Base-by-base conservation (phyloP, 2,113 vertebrate species). In the Ciconia stormi region DNA sequence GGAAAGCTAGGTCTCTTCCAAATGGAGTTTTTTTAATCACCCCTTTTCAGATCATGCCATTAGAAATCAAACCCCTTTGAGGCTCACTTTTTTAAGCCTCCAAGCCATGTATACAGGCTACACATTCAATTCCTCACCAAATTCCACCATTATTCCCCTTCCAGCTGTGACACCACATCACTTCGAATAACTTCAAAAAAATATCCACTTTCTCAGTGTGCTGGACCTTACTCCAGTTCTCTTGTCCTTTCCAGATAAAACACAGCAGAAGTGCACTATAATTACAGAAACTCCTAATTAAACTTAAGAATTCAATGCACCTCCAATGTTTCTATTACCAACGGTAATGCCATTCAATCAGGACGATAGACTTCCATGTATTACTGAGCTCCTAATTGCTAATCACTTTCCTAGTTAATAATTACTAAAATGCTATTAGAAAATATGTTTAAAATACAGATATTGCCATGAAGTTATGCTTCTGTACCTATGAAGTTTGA, bases 281-380 rank as follows among this genome's bases (percentile, higher is more conserved):
- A 98, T 97, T 92, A 97, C 91, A 96, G 62, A 87, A 97, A 93
- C 94, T 97, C 96, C 97, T 98, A 97, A 98, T 98, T 98, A 96
- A 97, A 97, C 89, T 36, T 76, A 97, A 96, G 96, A 97, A 97
- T 84, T 86, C 67, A 96, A 93, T 63, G 61, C 72, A 87, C 44
- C 84, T 95, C 92, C 92, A 92, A 74, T 59, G 91, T 73, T 96
- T 96, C 97, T 77, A 95, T 97, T 95, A 96, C 93, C 96, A 82
- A 94, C 70, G 44, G 96, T 90, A 97, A 97, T 71, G 66, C 94
- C 96, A 95, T 97, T 97, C 97, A 96, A 87, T 96, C 97, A 98
- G 92, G 95, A 97, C 85, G n/a, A 96, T 10, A 97, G 97, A 93
- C 95, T 96, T 92, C 80, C 95, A 87, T 34, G 86, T 97, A 98